Percentiles rank a stretch among this genome's conserved stretches.
These are phyloP conservation scores for Paedocypris micromegethes DNA, from an alignment of 2,797 vertebrate genomes.

Conservation along the genomic window DNA sequence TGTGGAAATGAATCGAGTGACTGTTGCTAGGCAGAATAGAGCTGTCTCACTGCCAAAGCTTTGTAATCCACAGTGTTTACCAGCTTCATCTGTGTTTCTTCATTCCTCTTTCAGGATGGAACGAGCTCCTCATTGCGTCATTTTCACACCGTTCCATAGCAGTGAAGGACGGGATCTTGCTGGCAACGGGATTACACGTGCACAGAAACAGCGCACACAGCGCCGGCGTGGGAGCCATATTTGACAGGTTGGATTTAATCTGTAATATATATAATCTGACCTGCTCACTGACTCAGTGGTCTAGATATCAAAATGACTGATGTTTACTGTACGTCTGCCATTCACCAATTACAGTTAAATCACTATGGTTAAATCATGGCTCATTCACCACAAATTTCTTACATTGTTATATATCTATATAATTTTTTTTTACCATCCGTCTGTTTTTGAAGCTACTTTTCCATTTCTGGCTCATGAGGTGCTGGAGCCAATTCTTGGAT, in stretches of 20 bases:
- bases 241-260: conserved; percentile 79
- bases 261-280: no score
- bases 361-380: no score
- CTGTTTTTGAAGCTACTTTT: no score
- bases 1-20: conserved; percentile 47
- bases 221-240: conserved; percentile 96
- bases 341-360: no score
- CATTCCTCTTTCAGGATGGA: conserved; percentile 79
- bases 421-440: no score
- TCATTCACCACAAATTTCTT: no score
- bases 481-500: no score
- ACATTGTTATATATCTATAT: no score
- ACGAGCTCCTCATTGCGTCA: conserved; percentile 94
- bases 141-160: conserved; percentile 96
- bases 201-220: conserved; percentile 97
- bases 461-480: no score
- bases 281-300: no score
- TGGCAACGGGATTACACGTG: conserved; percentile 92
- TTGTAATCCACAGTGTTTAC: background rate
- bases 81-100: conserved; percentile 7
- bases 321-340: no score
- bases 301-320: no score
- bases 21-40: conserved; percentile 73
- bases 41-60: conserved; percentile 59
- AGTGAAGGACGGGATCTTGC: conserved; percentile 91